Percentiles rank a stretch among this genome's conserved stretches.
phyloP scores from a whole-genome alignment of 1,140 invertebrate genomes.

The Luehdorfia chinensis region DNA sequence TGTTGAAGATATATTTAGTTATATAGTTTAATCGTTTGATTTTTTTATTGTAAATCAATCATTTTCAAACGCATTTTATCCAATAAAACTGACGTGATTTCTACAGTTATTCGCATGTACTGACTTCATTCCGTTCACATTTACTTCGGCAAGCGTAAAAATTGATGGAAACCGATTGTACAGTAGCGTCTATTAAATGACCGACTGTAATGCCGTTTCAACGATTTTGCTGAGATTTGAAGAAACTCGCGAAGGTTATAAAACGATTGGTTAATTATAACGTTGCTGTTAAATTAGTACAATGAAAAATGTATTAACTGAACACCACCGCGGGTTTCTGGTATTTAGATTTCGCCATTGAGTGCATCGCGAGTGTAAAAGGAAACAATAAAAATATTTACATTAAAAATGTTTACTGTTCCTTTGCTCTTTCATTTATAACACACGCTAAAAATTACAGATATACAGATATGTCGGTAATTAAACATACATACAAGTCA shows the following conservation, averaged over 20 bases:
- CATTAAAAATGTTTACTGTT: slow-evolving; percentile 76
- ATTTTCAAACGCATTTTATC: no score
- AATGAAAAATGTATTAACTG: slow-evolving; percentile 3
- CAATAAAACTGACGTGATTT: no score
- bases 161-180: slow-evolving; percentile 9
- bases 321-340: slow-evolving; percentile 25
- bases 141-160: no score
- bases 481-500: no score
- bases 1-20: no score
- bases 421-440: slow-evolving; percentile 54
- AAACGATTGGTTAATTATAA: not conserved
- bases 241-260: slow-evolving; percentile 8
- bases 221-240: slow-evolving; percentile 10
- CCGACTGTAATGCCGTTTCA: slow-evolving; percentile 5
- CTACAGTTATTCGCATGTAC: no score
- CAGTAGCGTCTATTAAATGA: not conserved
- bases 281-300: not conserved
- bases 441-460: no score
- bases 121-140: not conserved
- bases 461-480: no score
- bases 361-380: slow-evolving; percentile 58
- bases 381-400: slow-evolving; percentile 74
- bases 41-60: no score
- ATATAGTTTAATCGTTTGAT: no score
- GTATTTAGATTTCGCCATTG: slow-evolving; percentile 34